phyloP scores from a whole-genome alignment of 2,113 vertebrate species.

The Phrynosoma blainvillii region DNA sequence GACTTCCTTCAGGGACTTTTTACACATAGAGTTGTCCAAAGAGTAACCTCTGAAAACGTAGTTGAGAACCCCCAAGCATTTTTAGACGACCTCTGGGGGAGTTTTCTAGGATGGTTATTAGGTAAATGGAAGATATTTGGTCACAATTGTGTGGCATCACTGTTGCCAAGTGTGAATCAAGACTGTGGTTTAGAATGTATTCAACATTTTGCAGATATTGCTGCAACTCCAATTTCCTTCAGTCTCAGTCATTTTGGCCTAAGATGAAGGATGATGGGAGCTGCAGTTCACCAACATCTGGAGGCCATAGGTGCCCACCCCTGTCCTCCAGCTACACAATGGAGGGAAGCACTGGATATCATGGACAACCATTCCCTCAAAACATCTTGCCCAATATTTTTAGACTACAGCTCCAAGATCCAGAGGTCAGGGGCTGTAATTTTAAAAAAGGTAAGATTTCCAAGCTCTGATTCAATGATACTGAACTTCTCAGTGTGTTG shows the following conservation, averaged over 20 bases:
- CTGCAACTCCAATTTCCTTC: no score
- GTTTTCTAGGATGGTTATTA: neutral
- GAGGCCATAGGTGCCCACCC: no score
- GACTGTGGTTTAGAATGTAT: neutral
- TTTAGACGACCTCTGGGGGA: neutral
- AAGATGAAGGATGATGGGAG: no score
- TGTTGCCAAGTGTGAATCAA: neutral
- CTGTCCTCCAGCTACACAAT: neutral
- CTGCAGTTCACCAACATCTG: no score
- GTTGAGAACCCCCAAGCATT: no score
- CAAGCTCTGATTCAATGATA: neutral
- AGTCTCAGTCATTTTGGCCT: no score
- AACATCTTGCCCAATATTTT: neutral
- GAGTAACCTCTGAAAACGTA: no score
- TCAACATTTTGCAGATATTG: neutral
- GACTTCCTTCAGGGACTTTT: no score
- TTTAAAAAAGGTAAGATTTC: no score
- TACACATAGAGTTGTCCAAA: no score
- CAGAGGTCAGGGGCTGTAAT: no score
- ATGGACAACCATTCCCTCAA: neutral
- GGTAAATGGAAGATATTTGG: neutral
- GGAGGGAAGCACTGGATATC: neutral
- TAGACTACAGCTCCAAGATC: no score
- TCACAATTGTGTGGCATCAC: neutral
- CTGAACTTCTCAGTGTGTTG: neutral